phyloP scores from a whole-genome alignment of 2,888 invertebrate species.

The Ochropacha duplaris region DNA sequence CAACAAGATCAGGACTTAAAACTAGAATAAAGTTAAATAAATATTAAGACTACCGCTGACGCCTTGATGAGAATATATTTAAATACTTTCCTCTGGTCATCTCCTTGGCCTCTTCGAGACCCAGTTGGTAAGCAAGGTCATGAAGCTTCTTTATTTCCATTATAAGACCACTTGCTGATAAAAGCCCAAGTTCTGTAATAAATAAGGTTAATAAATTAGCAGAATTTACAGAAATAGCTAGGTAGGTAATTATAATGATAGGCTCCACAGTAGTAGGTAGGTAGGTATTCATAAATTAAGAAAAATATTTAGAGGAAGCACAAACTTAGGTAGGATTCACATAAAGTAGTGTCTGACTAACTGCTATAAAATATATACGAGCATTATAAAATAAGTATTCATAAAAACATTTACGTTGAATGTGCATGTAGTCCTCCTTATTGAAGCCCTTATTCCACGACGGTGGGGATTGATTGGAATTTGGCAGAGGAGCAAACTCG shows the following conservation, averaged over 20 bases:
- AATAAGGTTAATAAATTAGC: slow-evolving; percentile 8
- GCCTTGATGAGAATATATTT: slow-evolving; percentile 87
- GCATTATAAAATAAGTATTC: too few relatives aligned
- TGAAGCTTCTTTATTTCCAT: slow-evolving; percentile 97
- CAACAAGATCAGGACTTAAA: too few relatives aligned
- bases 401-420: slow-evolving; percentile 86
- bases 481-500: slow-evolving; percentile 89
- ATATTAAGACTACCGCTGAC: slow-evolving; percentile 46
- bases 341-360: too few relatives aligned
- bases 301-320: too few relatives aligned
- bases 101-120: slow-evolving; percentile 97
- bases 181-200: slow-evolving; percentile 86
- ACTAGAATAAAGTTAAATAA: neutral
- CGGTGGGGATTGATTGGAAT: slow-evolving; percentile 80
- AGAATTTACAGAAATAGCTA: too few relatives aligned
- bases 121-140: slow-evolving; percentile 96
- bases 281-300: too few relatives aligned
- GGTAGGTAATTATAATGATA: too few relatives aligned
- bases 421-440: slow-evolving; percentile 87
- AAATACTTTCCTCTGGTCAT: slow-evolving; percentile 98
- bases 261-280: too few relatives aligned
- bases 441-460: slow-evolving; percentile 88
- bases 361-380: too few relatives aligned
- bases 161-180: slow-evolving; percentile 92
- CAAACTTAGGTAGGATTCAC: too few relatives aligned